Base-by-base conservation (phyloP, 2,797 vertebrate species). In the Decapterus maruadsi region DNA sequence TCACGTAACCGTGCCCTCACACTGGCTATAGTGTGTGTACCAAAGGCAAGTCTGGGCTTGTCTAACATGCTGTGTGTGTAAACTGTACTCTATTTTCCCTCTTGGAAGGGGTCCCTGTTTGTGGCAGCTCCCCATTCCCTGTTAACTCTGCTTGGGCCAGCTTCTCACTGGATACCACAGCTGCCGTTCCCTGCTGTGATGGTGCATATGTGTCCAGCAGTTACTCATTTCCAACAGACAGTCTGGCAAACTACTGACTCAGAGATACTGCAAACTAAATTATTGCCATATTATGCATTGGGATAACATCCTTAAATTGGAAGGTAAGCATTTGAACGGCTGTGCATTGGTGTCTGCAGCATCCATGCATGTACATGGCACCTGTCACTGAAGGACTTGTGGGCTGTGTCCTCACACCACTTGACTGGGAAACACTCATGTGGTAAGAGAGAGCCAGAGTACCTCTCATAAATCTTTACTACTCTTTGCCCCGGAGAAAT, bases 41-140 rank as follows among this genome's bases (percentile, higher is more conserved):
- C 77, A 87, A 82, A 92, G 93, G 89, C 94, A 95, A 92, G 94
- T 93, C 94, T 92, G 91, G 93, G 86, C 94, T 93, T 94, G 94
- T 92, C 93, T 75, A 84, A 85, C 74, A 82, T 80, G 79, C 84
- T 88, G 82, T 78, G 85, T 80, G 85, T 87, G 84, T 91, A 92
- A 93, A 93, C 87, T 85, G 76, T 81, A 83, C 90, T 89, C 86
- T 90, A 80, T 92, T 94, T 93, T 92, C 91, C 82, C 81, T 89
- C 85, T 91, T 94, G 92, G 93, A 93, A 80, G 70, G 76, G 77
- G 80, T 90, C 87, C 88, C 87, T 88, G 84, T 89, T 86, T 88
- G 89, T 89, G 83, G 82, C 88, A 92, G 82, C 85, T 90, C 82
- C 82, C 76, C 57, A 29, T 84, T 84, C 70, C 72, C 79, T 79